A percentile compares a stretch with the other conserved stretches of the same genome.
These are phyloP conservation scores for Cryptoprocta ferox DNA, from an alignment of 2,797 vertebrate species.

Conservation along the genomic window DNA sequence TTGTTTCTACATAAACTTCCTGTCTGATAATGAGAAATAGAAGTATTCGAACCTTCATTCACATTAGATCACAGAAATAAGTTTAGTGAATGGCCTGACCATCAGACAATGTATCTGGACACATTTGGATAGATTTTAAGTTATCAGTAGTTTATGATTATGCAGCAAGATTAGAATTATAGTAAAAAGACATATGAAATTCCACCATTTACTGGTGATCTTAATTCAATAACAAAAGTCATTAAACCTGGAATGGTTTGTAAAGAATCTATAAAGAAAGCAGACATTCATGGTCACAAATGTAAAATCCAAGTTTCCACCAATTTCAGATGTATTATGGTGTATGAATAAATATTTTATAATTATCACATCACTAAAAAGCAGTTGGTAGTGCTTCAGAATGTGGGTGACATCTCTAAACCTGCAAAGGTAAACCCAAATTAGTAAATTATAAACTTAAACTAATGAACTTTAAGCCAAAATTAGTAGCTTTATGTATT, in stretches of 20 bases:
- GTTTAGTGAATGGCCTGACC: neutral
- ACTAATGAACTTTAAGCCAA: neutral
- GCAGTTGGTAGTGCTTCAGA: neutral
- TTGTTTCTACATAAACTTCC: neutral
- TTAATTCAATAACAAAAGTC: slow-evolving; percentile 23
- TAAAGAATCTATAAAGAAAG: neutral
- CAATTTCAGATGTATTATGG: neutral
- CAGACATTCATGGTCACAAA: neutral
- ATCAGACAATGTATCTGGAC: neutral
- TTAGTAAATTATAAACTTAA: slow-evolving; percentile 40
- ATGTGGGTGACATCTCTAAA: neutral
- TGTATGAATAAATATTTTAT: slow-evolving; percentile 1
- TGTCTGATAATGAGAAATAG: neutral
- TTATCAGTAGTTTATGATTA: neutral
- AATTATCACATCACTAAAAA: neutral
- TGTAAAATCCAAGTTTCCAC: neutral
- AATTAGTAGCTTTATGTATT: neutral
- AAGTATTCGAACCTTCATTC: neutral
- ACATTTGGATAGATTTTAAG: neutral
- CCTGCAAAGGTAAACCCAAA: neutral
- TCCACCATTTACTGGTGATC: neutral
- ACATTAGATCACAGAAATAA: neutral
- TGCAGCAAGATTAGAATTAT: neutral
- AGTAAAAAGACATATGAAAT: neutral
- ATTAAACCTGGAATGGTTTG: neutral